Base-by-base conservation (phyloP, 2,888 invertebrate species). In the Heteromurus nitidus region DNA sequence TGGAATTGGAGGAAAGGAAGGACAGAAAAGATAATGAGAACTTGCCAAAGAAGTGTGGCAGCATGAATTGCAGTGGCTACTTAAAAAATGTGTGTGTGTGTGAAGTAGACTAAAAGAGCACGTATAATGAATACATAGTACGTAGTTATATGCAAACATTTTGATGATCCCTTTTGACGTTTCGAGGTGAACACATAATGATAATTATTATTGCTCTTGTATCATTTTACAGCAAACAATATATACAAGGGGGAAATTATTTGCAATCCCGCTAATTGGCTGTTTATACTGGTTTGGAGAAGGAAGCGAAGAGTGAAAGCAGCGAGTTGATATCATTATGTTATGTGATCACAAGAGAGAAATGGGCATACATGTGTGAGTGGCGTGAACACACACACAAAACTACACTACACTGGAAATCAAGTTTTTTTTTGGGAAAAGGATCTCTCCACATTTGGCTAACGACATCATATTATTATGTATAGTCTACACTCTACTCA, bases 161-260 rank as follows among this genome's bases (percentile, higher is more conserved):
- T n/a, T n/a, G n/a, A n/a, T n/a, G n/a, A n/a, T n/a, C n/a, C n/a
- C n/a, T n/a, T n/a, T n/a, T n/a, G n/a, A n/a, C n/a, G n/a, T 36
- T 36, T 53, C 22, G 5, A 22, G 53, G 53, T 5, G 53, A 53
- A 22, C 3, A 53, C 60, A 30, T 60, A 20, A 60, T 28, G 16
- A 60, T 60, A 11, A 60, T 36, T 64, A 64, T 64, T 68, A 64
- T 83, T 77, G 82, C 80, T 79, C 76, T 70, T 82, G 84, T 86
- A 86, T 86, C 85, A 85, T 85, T 86, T 86, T 86, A 82, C 86
- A 82, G 83, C 85, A 85, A 86, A 86, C 85, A 85, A 83, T 82
- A 16, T 65, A 69, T 67, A 80, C n/a, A n/a, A n/a, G n/a, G 75
- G 82, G 82, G 67, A 85, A 82, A 84, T 82, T 86, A 83, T 86